Percentiles rank a stretch among this genome's conserved stretches.
phyloP scores from a whole-genome alignment of 53 echinoderm and acorn worm species.

The Arbacia lixula region DNA sequence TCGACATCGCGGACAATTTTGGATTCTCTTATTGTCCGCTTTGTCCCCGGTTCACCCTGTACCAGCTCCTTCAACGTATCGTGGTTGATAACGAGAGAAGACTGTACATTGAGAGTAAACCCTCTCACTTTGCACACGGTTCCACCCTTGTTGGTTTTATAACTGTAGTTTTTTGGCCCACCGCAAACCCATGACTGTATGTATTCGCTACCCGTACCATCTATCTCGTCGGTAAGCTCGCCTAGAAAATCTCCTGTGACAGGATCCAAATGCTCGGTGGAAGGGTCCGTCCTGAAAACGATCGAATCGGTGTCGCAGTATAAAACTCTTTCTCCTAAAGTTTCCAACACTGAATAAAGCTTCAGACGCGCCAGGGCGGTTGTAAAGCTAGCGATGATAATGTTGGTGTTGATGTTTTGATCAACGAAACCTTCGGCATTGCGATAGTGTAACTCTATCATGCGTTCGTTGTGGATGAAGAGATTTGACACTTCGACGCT shows the following conservation, averaged over 20 bases:
- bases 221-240: constrained; percentile 64
- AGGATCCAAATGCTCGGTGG: constrained; percentile 24
- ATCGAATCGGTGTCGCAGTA: constrained; percentile 69
- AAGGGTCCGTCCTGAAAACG: constrained; percentile 40
- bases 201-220: background rate
- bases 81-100: background rate
- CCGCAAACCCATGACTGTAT: background rate
- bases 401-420: constrained; percentile 41
- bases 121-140: constrained; percentile 44
- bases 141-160: background rate
- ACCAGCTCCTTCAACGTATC: constrained; percentile 8
- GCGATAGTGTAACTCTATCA: constrained; percentile 15
- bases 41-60: background rate
- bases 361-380: constrained; percentile 49
- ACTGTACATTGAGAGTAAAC: background rate
- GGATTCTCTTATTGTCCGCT: background rate
- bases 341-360: constrained; percentile 45
- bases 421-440: background rate
- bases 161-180: constrained; percentile 32
- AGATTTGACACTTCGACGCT: background rate
- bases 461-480: background rate
- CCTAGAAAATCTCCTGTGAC: constrained; percentile 61
- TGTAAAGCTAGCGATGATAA: constrained; percentile 62
- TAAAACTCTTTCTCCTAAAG: constrained; percentile 23
- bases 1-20: constrained; percentile 7